A percentile compares a stretch with the other conserved stretches of the same genome.
Conservation (phyloP, 2,797 vertebrate species). For the Bradypus variegatus region DNA sequence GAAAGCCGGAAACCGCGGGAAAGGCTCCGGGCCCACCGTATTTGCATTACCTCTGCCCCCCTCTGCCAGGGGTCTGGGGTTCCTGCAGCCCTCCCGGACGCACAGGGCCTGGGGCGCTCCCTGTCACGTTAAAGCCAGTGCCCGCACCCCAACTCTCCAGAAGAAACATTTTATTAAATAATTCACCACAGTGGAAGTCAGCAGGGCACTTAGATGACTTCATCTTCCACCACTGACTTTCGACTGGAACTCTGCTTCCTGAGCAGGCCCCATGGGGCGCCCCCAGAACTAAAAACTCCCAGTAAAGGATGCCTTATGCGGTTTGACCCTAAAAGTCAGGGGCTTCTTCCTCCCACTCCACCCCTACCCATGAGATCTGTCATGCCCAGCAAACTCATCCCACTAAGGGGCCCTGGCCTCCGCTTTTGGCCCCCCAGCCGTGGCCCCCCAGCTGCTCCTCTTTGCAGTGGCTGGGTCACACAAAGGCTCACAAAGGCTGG, state of each 20-base stretch:
- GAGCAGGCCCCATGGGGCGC: not conserved
- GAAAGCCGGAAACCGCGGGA: not conserved
- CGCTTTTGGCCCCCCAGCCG: not conserved
- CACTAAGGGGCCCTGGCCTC: no score
- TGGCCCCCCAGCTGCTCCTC: not conserved
- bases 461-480: not conserved
- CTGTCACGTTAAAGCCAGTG: not conserved
- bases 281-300: not conserved
- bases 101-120: not conserved
- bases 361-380: not conserved
- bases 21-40: not conserved
- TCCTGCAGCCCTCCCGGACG: not conserved
- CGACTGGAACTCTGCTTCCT: not conserved
- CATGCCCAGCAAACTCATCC: not conserved
- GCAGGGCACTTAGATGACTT: not conserved
- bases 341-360: not conserved
- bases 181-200: not conserved
- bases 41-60: not conserved
- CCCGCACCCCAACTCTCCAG: not conserved
- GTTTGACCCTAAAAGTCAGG: not conserved
- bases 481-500: no score
- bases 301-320: not conserved
- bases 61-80: not conserved
- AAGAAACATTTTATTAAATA: not conserved
- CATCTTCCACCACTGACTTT: no score